Evolutionary conservation across 2,888 invertebrate species (phyloP), one percentile per base, ranked within the genome.

Genomic region (Camptogramma bilineatum): DNA sequence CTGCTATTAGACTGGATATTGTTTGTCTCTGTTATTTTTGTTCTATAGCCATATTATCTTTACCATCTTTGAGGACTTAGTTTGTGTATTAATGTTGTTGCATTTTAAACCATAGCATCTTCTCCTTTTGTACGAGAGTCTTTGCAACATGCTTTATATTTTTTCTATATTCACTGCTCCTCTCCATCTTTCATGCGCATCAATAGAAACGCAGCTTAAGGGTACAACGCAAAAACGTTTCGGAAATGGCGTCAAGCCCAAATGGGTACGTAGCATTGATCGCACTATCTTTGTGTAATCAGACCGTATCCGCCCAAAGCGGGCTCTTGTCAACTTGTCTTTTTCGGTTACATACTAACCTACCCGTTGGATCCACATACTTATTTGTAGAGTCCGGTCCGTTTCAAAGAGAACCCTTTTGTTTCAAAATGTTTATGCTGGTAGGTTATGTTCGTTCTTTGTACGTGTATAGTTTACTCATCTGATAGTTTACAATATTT

Each of bases 191-290:
- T 13, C 3, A 13, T 34, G 34, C 10, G 34, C 34, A 34, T 39
- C 34, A 39, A 10, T 39, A 13, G 34, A 39, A 39, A 39, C 34
- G 13, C 34, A 39, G 34, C 34, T 44, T 75, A 79, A 83, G 83
- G 85, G 83, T 84, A 74, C 75, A 76, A 71, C 72, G 74, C 78
- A 81, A 83, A 85, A 85, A 84, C 81, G 74, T 74, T 78, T 78
- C 66, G 71, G 75, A 62, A 73, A 73, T 72, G 68, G 72, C 73
- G 75, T 77, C 75, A 72, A 63, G 66, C 71, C 64, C 76, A 79
- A 75, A 78, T 76, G 76, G 72, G 71, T 66, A 51, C 60, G 70
- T 69, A 63, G 66, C 63, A 60, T 63, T 68, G 68, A 68, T 72
- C 72, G 74, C 64, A 73, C 74, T 72, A 71, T 69, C 69, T 73